Percentiles rank a stretch among this genome's conserved stretches.
Evolutionary conservation across 2,113 vertebrate genomes (phyloP).

Genomic region (Zosterops japonicus): DNA sequence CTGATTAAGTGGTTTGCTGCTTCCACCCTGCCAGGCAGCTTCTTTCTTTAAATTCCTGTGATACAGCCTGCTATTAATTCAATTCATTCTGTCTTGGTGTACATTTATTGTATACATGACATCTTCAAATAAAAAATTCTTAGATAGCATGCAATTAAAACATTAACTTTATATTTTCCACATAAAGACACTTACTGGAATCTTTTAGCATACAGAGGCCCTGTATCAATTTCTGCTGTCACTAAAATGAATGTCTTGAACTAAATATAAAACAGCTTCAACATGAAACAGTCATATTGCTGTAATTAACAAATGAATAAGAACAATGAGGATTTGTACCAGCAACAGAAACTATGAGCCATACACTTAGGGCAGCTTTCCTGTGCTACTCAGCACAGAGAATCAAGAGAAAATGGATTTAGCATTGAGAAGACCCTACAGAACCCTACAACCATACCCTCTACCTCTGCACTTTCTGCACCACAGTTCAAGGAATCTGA

Average conservation of each 20-base stretch:
- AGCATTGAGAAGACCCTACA: background rate
- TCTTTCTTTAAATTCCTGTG: background rate
- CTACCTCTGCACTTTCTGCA: background rate
- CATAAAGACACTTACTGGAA: background rate
- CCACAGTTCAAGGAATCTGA: background rate
- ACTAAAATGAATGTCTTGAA: background rate
- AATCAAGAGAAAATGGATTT: background rate
- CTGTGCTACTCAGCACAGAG: background rate
- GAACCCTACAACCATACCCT: background rate
- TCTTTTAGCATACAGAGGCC: background rate
- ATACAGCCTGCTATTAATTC: background rate
- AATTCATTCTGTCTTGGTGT: background rate
- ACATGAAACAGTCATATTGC: background rate
- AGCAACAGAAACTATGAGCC: background rate
- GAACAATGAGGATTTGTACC: background rate
- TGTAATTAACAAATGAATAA: background rate
- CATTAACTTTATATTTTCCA: background rate
- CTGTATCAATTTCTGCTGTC: background rate
- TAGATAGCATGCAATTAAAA: background rate
- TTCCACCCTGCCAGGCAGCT: background rate
- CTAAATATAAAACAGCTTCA: constrained; percentile 1
- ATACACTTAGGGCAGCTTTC: background rate
- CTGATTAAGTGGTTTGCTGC: background rate
- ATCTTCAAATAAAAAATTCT: background rate
- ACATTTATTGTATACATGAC: background rate